phyloP scores from a whole-genome alignment of 2,888 invertebrate genomes.

The Melangyna quadrimaculata region DNA sequence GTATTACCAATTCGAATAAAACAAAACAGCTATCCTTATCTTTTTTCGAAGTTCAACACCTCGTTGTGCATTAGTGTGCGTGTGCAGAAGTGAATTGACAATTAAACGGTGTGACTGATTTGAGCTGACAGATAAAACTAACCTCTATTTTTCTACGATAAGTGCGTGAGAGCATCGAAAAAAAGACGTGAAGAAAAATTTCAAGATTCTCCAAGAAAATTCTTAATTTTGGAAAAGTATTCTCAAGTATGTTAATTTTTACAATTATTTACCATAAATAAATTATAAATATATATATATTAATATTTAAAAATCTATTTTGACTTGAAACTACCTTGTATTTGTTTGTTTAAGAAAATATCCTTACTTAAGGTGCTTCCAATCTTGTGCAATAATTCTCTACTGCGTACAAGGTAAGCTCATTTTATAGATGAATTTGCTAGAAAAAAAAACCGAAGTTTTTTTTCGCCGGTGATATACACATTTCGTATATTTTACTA shows the following conservation, averaged over 20 bases:
- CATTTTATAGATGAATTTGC: neutral
- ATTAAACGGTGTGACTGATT: constrained; percentile 61
- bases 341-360: neutral
- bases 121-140: constrained; percentile 57
- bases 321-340: neutral
- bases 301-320: neutral
- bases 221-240: constrained; percentile 61
- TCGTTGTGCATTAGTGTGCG: constrained; percentile 72
- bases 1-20: constrained; percentile 33
- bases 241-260: neutral
- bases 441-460: neutral
- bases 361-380: neutral
- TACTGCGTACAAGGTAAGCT: constrained; percentile 13
- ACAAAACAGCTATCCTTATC: constrained; percentile 30
- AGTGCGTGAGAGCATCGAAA: constrained; percentile 64
- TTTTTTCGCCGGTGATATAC: constrained; percentile 18
- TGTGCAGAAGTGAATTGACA: constrained; percentile 71
- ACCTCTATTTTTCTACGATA: constrained; percentile 67
- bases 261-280: neutral
- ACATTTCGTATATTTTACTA: neutral
- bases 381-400: constrained; percentile 28
- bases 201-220: constrained; percentile 41
- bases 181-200: constrained; percentile 60
- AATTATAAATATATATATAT: neutral
- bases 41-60: constrained; percentile 38